Evolutionary conservation across 1,140 invertebrate genomes (phyloP).

Genomic region (Anoplolepis gracilipes): DNA sequence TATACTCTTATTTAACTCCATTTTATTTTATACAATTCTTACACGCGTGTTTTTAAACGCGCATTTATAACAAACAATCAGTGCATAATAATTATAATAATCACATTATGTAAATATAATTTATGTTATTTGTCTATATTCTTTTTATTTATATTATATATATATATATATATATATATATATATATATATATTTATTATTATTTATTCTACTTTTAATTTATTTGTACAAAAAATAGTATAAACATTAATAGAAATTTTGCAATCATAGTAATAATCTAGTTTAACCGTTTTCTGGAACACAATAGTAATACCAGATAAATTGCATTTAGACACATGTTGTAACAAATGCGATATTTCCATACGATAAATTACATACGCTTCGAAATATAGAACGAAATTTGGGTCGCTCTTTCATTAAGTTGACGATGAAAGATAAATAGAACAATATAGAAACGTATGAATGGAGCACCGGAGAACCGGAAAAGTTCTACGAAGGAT

Average conservation of each 20-base stretch:
- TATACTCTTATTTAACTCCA: too few species aligned
- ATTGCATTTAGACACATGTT: neutral
- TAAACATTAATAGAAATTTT: neutral
- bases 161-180: too few species aligned
- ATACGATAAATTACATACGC: conserved; percentile 2
- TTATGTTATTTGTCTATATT: too few species aligned
- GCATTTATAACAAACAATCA: neutral
- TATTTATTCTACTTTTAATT: too few species aligned
- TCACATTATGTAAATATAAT: neutral
- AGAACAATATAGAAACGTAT: conserved; percentile 26
- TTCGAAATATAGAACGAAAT: conserved; percentile 32
- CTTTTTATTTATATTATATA: too few species aligned
- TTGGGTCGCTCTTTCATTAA: neutral
- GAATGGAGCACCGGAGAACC: conserved; percentile 4
- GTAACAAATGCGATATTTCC: neutral
- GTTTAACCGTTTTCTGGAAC: neutral
- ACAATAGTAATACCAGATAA: neutral
- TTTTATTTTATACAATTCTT: too few species aligned
- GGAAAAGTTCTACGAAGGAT: conserved; percentile 12
- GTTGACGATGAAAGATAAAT: neutral
- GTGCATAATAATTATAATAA: conserved; percentile 14
- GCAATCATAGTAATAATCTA: neutral
- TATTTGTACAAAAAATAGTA: neutral
- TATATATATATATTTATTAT: too few species aligned
- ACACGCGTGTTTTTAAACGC: neutral